phyloP scores from a whole-genome alignment of 1,140 invertebrate genomes.

The Formica selysi region DNA sequence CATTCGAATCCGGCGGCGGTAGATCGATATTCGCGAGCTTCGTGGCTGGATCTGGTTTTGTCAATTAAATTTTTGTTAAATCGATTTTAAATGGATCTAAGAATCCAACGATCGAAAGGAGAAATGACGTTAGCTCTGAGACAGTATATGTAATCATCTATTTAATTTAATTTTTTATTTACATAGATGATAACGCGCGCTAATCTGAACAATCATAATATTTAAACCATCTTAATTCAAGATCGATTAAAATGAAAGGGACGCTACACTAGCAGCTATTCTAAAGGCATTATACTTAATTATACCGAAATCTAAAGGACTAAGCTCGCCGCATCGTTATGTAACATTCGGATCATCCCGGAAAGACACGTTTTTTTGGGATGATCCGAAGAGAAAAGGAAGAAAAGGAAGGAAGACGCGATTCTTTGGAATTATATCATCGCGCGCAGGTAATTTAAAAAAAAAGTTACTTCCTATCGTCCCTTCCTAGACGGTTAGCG shows the following conservation, averaged over 20 bases:
- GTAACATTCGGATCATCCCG: constrained; percentile 22
- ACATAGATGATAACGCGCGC: not conserved
- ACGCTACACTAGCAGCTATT: not conserved
- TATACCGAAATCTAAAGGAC: not conserved
- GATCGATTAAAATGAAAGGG: not conserved
- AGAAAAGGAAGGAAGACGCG: not conserved
- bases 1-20: not conserved
- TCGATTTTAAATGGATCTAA: not conserved
- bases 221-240: not conserved
- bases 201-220: not conserved
- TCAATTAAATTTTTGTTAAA: not conserved
- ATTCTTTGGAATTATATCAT: constrained; percentile 66
- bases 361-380: not conserved
- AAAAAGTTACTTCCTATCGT: constrained; percentile 25
- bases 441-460: constrained; percentile 55
- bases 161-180: not conserved
- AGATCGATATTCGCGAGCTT: constrained; percentile 50
- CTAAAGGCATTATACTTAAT: not conserved
- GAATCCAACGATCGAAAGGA: not conserved
- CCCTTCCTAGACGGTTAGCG: constrained; percentile 11
- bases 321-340: constrained; percentile 19
- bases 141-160: not conserved
- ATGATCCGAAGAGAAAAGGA: not conserved
- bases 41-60: not conserved
- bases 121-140: not conserved